These are phyloP conservation scores for Torymus auratus DNA, from an alignment of 2,888 invertebrate species.

Conservation along the genomic window DNA sequence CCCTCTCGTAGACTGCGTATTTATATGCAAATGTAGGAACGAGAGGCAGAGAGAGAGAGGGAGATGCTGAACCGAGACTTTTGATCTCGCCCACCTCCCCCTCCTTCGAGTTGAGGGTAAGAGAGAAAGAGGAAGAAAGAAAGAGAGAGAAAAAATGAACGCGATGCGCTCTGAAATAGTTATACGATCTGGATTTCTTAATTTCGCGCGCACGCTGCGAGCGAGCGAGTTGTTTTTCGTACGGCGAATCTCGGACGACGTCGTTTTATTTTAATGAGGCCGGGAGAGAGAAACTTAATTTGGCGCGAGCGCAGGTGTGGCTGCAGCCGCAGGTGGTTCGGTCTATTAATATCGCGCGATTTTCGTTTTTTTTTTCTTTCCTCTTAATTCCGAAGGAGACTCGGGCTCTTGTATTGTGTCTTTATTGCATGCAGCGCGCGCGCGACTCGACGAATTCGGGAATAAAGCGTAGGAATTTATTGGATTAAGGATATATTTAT, in stretches of 20 bases:
- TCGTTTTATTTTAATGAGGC: neutral
- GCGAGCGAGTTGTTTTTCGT: neutral
- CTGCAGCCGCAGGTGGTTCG: constrained; percentile 11
- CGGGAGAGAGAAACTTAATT: constrained; percentile 11
- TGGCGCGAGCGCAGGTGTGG: constrained; percentile 1
- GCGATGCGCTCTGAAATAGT: constrained; percentile 12
- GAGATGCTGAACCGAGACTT: constrained; percentile 44
- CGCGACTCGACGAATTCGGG: neutral
- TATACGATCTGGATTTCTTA: constrained; percentile 30
- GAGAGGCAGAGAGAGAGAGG: neutral
- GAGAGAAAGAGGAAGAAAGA: neutral
- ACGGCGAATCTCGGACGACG: neutral
- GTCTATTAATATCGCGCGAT: neutral
- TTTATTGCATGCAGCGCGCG: no score
- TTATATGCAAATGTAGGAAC: no score
- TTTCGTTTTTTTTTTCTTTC: no score
- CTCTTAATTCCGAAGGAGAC: no score
- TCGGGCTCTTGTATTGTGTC: no score
- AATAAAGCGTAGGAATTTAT: neutral
- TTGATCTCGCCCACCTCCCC: constrained; percentile 47
- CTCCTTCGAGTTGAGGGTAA: no score
- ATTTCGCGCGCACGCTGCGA: constrained; percentile 4
- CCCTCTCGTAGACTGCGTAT: no score
- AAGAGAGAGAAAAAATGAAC: constrained; percentile 2
- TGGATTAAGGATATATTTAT: no score